These are phyloP conservation scores for Coregonus suidteri DNA, from an alignment of 2,797 vertebrate genomes.

Conservation along the genomic window DNA sequence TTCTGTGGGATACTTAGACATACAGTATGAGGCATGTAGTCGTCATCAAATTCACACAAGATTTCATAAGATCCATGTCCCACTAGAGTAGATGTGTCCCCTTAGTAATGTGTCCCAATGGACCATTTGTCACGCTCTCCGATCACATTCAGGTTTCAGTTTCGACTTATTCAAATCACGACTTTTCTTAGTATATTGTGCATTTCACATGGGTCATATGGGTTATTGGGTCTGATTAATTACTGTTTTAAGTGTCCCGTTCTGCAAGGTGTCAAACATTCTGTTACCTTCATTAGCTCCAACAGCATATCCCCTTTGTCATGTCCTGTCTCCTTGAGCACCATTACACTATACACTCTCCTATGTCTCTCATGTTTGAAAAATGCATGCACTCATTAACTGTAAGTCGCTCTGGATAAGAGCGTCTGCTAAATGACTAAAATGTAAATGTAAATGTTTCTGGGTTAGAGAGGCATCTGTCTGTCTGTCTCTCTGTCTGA, in stretches of 20 bases:
- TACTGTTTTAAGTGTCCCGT: too few species aligned
- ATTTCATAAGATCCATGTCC: neutral
- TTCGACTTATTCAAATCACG: too few species aligned
- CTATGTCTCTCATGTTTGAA: slow-evolving; percentile 2
- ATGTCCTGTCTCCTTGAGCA: neutral
- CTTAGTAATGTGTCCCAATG: neutral
- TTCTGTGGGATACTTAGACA: neutral
- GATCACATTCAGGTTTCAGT: too few species aligned
- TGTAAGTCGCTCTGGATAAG: too few species aligned
- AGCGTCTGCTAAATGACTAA: too few species aligned
- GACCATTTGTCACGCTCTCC: neutral
- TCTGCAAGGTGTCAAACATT: neutral
- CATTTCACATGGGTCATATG: too few species aligned
- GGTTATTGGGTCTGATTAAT: too few species aligned
- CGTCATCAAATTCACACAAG: neutral
- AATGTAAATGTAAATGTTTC: too few species aligned
- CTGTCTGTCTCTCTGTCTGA: neutral
- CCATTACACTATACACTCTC: neutral
- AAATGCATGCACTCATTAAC: too few species aligned
- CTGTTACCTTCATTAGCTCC: too few species aligned
- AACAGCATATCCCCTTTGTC: too few species aligned
- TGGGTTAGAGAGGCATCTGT: neutral
- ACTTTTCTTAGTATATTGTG: too few species aligned
- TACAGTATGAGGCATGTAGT: neutral
- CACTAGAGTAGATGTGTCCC: neutral